Base-by-base conservation (phyloP, 2,888 invertebrate genomes). In the Ochropleura plecta region DNA sequence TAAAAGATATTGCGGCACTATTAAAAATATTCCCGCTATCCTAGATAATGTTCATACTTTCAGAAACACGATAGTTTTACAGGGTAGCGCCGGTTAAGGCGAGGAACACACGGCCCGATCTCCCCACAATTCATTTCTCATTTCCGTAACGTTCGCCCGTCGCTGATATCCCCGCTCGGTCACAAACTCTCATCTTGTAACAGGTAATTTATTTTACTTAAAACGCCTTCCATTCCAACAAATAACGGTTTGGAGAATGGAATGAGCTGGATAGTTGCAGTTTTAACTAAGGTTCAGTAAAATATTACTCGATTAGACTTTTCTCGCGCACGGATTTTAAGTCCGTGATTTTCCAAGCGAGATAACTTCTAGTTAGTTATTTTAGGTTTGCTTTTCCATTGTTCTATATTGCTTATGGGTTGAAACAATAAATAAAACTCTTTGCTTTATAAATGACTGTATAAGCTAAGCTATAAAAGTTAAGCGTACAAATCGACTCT, bases 121-220 rank as follows among this genome's bases (percentile, higher is more conserved):
- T 88, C 85, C 79, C 89, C 90, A 92, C 93, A 93, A 93, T 94
- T 93, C 92, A 92, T 93, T 93, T 93, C 92, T 93, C 92, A 93
- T 95, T 93, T 93, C 93, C 93, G 91, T 86, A 85, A 87, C 83
- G 86, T 87, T 87, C 86, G 80, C 87, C 81, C 81, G 86, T 78
- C 71, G 75, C 87, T 91, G 91, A 91, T n/a, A n/a, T 92, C 92
- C 91, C 79, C 85, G 88, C 87, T 90, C 88, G 91, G 90, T 90
- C 90, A 90, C 92, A 88, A 90, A 88, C 89, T 89, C 90, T 89
- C 90, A 90, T 91, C 90, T 91, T 88, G 90, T 90, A 91, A 90
- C 92, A 92, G 91, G 92, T 93, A 90, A 93, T 93, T 91, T 93
- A 90, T 93, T 92, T 92, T 90, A 91, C 92, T 92, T 92, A 92